These are phyloP conservation scores for Phrynocephalus forsythii DNA, from an alignment of 2,797 vertebrate species.

Conservation along the genomic window DNA sequence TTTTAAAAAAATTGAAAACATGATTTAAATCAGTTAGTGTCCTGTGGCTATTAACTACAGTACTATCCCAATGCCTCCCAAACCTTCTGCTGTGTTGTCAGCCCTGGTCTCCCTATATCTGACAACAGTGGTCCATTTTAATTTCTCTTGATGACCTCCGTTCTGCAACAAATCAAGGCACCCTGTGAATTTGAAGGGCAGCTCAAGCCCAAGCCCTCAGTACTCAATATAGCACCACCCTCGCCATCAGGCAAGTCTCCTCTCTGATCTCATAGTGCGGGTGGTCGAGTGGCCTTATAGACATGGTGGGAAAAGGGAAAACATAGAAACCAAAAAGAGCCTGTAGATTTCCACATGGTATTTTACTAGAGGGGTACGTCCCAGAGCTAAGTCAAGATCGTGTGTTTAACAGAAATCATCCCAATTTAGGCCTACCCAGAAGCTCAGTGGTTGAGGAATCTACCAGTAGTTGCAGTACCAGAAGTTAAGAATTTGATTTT, in stretches of 20 bases:
- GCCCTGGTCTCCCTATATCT: neutral
- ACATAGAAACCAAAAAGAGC: too few relatives aligned
- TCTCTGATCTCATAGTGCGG: neutral
- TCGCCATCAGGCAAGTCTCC: too few relatives aligned
- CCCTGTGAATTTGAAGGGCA: neutral
- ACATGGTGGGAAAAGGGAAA: neutral
- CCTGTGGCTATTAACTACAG: too few relatives aligned
- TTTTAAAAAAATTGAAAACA: slow-evolving; percentile 6
- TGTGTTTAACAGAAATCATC: neutral
- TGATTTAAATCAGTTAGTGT: neutral
- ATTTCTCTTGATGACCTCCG: neutral
- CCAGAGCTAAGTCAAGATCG: neutral
- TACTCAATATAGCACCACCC: too few relatives aligned
- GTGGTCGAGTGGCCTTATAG: neutral
- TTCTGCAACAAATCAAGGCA: neutral
- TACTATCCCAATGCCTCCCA: too few relatives aligned
- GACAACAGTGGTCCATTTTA: neutral
- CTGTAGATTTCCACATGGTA: neutral
- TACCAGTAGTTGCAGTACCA: too few relatives aligned
- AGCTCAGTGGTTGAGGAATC: too few relatives aligned
- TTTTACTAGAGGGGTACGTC: too few relatives aligned
- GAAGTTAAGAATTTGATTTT: too few relatives aligned
- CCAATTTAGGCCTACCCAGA: too few relatives aligned
- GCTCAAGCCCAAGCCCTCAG: neutral
- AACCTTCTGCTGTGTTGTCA: neutral